Evolutionary conservation across 2,797 vertebrate genomes (phyloP).

Genomic region (Chloroceryle amazona): DNA sequence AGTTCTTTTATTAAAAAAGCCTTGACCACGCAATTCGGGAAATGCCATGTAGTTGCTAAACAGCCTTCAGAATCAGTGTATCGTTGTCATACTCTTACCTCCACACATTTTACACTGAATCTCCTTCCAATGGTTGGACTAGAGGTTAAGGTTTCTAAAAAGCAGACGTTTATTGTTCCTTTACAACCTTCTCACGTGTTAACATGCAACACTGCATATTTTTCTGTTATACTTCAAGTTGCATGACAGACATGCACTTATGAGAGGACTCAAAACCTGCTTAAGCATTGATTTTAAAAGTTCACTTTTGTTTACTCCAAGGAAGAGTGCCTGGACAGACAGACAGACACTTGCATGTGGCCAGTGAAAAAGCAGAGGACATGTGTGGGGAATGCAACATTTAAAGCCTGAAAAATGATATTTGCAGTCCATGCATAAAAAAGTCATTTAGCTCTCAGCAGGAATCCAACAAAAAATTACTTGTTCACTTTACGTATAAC

Average conservation of each 20-base stretch:
- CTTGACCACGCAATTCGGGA: background rate
- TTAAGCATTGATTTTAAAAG: background rate
- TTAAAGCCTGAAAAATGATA: constrained; percentile 28
- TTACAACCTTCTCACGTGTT: background rate
- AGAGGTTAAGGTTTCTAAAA: background rate
- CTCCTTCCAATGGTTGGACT: background rate
- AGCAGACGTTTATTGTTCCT: background rate
- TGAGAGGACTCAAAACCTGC: background rate
- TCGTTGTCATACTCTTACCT: background rate
- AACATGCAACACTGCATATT: background rate
- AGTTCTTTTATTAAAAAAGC: background rate
- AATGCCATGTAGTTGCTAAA: background rate
- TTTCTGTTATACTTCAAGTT: background rate
- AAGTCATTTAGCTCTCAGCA: constrained; percentile 45
- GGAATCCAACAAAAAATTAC: constrained; percentile 23
- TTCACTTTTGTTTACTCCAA: background rate
- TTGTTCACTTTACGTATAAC: background rate
- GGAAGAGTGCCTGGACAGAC: background rate
- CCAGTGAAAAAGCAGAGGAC: background rate
- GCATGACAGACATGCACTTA: background rate
- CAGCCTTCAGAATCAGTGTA: background rate
- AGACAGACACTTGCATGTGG: background rate
- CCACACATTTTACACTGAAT: background rate
- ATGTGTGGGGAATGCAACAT: background rate
- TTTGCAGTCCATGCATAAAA: constrained; percentile 37